Percentiles rank a stretch among this genome's conserved stretches.
phyloP scores from a whole-genome alignment of 2,888 invertebrate species.

The Entomobrya proxima region DNA sequence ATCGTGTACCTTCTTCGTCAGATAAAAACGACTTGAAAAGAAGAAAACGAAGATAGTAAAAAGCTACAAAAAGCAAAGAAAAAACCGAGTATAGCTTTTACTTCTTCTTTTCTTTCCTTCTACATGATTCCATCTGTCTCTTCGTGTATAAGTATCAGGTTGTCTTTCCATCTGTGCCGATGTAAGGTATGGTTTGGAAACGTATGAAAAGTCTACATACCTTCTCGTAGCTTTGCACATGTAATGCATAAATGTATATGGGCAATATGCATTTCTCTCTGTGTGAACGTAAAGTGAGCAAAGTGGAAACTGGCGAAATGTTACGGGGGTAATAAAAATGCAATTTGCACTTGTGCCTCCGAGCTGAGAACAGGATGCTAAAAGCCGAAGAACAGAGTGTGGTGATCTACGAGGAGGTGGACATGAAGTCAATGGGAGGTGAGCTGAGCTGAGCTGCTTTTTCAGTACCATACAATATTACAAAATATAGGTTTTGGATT shows the following conservation, averaged over 20 bases:
- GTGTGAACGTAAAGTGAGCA: constrained; percentile 62
- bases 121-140: constrained; percentile 58
- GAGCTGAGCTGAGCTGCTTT: constrained; percentile 40
- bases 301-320: constrained; percentile 68
- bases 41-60: constrained; percentile 32
- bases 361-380: constrained; percentile 58
- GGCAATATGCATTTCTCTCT: constrained; percentile 20
- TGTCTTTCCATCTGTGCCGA: constrained; percentile 53
- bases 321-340: constrained; percentile 67
- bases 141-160: constrained; percentile 41
- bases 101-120: too few relatives aligned
- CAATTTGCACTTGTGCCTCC: constrained; percentile 67
- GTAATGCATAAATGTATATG: background rate
- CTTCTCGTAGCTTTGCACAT: background rate
- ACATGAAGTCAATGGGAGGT: constrained; percentile 67
- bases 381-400: constrained; percentile 50
- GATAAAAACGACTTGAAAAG: constrained; percentile 17
- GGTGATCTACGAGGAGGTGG: constrained; percentile 65
- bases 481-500: background rate
- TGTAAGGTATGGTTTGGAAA: background rate
- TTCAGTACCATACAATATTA: background rate
- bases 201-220: background rate
- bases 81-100: constrained; percentile 31
- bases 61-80: background rate
- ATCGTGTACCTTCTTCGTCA: background rate